These are phyloP conservation scores for Biston stratarius DNA, from an alignment of 2,888 invertebrate species.

Conservation along the genomic window DNA sequence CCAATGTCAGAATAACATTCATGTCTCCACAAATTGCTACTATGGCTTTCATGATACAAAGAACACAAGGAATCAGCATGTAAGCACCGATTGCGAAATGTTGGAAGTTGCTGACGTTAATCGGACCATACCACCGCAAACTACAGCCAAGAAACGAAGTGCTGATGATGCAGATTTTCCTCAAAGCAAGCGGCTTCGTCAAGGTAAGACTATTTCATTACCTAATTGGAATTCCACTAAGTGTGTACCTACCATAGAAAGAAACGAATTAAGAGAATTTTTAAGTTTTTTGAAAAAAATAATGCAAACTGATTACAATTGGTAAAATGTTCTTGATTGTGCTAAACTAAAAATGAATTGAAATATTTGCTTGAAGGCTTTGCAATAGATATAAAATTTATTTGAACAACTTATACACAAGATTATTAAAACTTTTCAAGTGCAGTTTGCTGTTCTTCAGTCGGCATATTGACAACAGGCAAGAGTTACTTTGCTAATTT, in stretches of 20 bases:
- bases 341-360: constrained; percentile 37
- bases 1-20: constrained; percentile 74
- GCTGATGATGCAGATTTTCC: constrained; percentile 71
- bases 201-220: constrained; percentile 70
- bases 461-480: no score
- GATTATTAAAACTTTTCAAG: no score
- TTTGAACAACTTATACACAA: no score
- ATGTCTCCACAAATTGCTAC: constrained; percentile 83
- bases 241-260: constrained; percentile 31
- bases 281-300: neutral
- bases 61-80: constrained; percentile 54
- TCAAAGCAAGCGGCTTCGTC: constrained; percentile 74
- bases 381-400: constrained; percentile 18
- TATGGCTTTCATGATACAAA: constrained; percentile 81
- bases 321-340: constrained; percentile 46
- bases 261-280: neutral
- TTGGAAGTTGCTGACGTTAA: constrained; percentile 59
- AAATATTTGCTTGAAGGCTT: constrained; percentile 10
- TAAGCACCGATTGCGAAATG: constrained; percentile 78
- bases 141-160: constrained; percentile 73
- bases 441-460: no score
- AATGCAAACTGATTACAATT: constrained; percentile 41
- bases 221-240: constrained; percentile 64
- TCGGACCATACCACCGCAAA: constrained; percentile 51
- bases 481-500: no score